Evolutionary conservation across 1,140 invertebrate species (phyloP), one percentile per base, ranked within the genome.

Genomic region (Cydia pomonella): DNA sequence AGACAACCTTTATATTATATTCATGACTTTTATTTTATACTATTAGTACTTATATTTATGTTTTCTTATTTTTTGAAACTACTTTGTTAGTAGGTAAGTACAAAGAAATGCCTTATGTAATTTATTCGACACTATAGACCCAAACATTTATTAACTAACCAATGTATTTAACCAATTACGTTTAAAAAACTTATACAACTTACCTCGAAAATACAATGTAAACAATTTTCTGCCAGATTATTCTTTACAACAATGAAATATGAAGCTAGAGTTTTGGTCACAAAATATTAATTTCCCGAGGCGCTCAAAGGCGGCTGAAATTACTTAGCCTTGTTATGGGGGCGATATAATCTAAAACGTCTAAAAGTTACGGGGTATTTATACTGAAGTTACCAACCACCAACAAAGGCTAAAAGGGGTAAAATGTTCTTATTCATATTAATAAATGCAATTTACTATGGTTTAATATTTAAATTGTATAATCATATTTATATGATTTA

Each of bases 241-340:
- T 27, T 64, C 23, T 69, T 69, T 38, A 69, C 21, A 69, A 69
- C 27, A 69, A 33, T 69, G 64, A 69, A 69, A 69, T 69, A 69
- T 38, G 64, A 69, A 16, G n/a, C 64, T 33, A n/a, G 29, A 29
- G 63, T 64, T 59, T 69, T 38, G 27, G 64, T 69, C 29, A 69
- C 64, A 69, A 69, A 69, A 33, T 69, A 69, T 69, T 18, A 69
- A 69, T 69, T 69, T 69, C 29, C 62, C 64, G 64, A 18, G 27
- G 29, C 64, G 64, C 53, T 59, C 53, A 41, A 33, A 33, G 27
- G 63, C 63, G 63, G 29, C 29, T 69, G 9, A 18, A 33, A 33
- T 29, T 69, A 69, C 27, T 69, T 69, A n/a, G 64, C 38, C 62
- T 64, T 12, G 53, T 59, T 59, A 59, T 59, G 53, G 23, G 6